Base-by-base conservation (phyloP, 2,797 vertebrate species). In the Malurus splendens region DNA sequence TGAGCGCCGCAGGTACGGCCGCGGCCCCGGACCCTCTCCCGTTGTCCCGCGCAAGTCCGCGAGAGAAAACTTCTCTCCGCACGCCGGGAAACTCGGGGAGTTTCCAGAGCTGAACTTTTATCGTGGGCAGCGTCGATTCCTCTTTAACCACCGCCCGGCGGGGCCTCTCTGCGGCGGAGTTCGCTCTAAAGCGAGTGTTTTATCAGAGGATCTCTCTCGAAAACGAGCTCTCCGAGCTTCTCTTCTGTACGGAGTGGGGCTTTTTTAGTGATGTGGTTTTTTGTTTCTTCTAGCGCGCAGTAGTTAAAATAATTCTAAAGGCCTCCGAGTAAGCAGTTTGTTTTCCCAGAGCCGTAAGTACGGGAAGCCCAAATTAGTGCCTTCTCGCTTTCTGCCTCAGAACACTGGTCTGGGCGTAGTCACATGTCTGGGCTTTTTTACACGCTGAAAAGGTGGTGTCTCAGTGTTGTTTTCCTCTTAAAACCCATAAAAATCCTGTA, bases 351-450 rank as follows among this genome's bases (percentile, higher is more conserved):
- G 51, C 51, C 32, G 10, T 72, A 68, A 64, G 55, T 48, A 30
- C 10, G 32, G 82, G 82, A 74, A 90, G 77, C 70, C 79, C 87
- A 64, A 80, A 67, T 72, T 64, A 42, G 66, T 61, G 76, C 73
- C 50, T 77, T 65, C 54, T 70, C 27, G 41, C 82, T 75, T 71
- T 75, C 51, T 47, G 85, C 82, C 57, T 80, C 24, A 11, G 70
- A 82, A 59, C 91, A 44, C 67, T 42, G 3, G 30, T 42, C 86
- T 81, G 92, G 84, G 89, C 33, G 3, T 42, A 87, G 94, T 76
- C 92, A 89, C 91, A 71, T 52, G 80, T 7, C 59, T 68, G 57
- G 44, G 4, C 6, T 65, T 86, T 87, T 82, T 66, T 66, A 32
- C n/a, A 10, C 32, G 0, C 59, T 48, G 79, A 24, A 68, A 57